These are phyloP conservation scores for Siderastrea siderea DNA, from an alignment of 92 coral and sea anemone genomes.

Conservation along the genomic window DNA sequence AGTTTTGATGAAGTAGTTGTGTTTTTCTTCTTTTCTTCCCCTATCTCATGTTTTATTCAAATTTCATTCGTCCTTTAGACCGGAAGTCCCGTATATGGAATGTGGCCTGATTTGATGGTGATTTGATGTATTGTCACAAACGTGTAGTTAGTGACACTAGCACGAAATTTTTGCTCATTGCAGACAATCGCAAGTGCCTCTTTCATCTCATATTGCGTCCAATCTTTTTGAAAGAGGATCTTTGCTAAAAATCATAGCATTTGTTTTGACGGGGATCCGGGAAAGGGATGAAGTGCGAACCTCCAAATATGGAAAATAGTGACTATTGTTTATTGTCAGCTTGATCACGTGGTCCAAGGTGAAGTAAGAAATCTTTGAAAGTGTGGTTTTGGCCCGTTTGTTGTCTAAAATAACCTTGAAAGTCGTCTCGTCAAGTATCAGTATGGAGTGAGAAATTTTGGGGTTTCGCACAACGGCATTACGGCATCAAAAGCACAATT, in stretches of 20 bases:
- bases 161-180: background rate
- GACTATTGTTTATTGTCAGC: background rate
- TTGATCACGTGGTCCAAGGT: conserved; percentile 14
- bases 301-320: conserved; percentile 19
- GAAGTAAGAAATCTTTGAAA: background rate
- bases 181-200: background rate
- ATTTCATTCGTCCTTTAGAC: conserved; percentile 5
- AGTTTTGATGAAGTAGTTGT: background rate
- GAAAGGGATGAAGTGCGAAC: background rate
- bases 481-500: background rate
- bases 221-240: background rate
- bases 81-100: conserved; percentile 41
- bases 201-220: background rate
- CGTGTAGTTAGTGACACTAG: background rate
- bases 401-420: background rate
- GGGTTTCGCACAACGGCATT: conserved; percentile 27
- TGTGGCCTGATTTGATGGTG: conserved; percentile 27
- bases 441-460: conserved; percentile 7
- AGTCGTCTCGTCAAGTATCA: background rate
- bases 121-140: background rate
- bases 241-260: background rate
- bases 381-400: too few species aligned
- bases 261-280: background rate
- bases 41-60: background rate
- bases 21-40: background rate